phyloP scores from a whole-genome alignment of 1,140 invertebrate species.

The Drosophila biarmipes region DNA sequence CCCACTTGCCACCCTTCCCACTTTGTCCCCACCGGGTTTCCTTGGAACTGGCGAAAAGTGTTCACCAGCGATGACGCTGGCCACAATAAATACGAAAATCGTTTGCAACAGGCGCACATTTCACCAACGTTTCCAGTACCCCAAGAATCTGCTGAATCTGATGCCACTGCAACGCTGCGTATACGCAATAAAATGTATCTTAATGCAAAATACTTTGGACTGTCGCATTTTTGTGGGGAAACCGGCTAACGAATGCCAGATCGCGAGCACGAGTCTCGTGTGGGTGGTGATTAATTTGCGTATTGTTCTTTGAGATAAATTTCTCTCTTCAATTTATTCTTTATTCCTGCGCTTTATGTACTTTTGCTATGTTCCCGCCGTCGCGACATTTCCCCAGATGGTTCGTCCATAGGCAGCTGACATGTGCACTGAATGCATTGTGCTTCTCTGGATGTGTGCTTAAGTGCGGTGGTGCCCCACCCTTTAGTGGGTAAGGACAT shows the following conservation, averaged over 20 bases:
- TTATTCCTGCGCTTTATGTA: slow-evolving; percentile 5
- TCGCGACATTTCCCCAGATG: slow-evolving; percentile 33
- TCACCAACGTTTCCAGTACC: slow-evolving; percentile 5
- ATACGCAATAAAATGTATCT: slow-evolving; percentile 78
- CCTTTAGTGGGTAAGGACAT: slow-evolving; percentile 25
- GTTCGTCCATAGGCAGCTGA: slow-evolving; percentile 4
- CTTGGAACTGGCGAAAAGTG: slow-evolving; percentile 39
- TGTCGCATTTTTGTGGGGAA: slow-evolving; percentile 79
- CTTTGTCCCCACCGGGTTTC: background rate
- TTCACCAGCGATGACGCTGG: slow-evolving; percentile 45
- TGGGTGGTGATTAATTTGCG: slow-evolving; percentile 77
- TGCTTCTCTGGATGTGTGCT: slow-evolving; percentile 15
- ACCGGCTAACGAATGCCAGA: slow-evolving; percentile 50
- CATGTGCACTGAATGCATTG: slow-evolving; percentile 14
- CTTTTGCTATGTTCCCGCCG: slow-evolving; percentile 21
- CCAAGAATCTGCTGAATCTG: slow-evolving; percentile 24
- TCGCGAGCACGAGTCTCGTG: slow-evolving; percentile 9
- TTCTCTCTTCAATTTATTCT: slow-evolving; percentile 15
- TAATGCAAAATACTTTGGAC: slow-evolving; percentile 65
- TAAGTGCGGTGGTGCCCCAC: slow-evolving; percentile 15
- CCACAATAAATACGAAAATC: slow-evolving; percentile 67
- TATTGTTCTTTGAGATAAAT: slow-evolving; percentile 70
- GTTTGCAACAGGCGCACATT: slow-evolving; percentile 43
- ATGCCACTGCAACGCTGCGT: slow-evolving; percentile 61
- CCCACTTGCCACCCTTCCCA: slow-evolving; percentile 15